phyloP scores from a whole-genome alignment of 2,888 invertebrate species.

The Agonopterix heracliana region DNA sequence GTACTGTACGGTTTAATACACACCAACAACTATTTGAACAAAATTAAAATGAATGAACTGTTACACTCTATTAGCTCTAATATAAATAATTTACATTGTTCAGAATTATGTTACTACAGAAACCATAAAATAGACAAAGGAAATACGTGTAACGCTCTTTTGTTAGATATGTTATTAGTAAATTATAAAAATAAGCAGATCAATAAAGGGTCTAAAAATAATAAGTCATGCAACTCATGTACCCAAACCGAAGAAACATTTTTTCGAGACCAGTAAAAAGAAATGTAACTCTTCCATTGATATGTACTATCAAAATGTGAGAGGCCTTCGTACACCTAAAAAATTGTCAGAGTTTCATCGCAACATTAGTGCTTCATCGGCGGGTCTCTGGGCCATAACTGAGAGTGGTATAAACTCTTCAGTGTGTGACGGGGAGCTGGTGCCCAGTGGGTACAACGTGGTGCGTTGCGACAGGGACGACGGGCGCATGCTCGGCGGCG shows the following conservation, averaged over 20 bases:
- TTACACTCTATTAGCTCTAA: neutral
- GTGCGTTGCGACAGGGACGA: conserved; percentile 10
- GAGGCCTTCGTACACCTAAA: neutral
- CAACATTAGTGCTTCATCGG: neutral
- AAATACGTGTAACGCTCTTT: no score
- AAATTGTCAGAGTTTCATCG: neutral
- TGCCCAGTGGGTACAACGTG: conserved; percentile 9
- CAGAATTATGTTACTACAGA: neutral
- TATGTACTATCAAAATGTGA: neutral
- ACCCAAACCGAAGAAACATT: neutral
- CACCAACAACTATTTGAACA: neutral
- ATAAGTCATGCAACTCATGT: neutral
- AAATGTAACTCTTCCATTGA: neutral
- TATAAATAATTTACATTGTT: neutral
- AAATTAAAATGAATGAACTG: neutral
- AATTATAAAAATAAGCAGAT: no score
- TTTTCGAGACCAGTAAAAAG: neutral
- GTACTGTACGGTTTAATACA: neutral
- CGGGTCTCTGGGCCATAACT: neutral
- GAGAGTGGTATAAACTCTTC: neutral
- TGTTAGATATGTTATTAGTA: no score
- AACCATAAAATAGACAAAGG: neutral
- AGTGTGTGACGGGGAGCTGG: conserved; percentile 11
- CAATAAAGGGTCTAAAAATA: no score
- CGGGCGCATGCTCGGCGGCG: conserved; percentile 12